A percentile compares a stretch with the other conserved stretches of the same genome.
Evolutionary conservation across 1,140 invertebrate species (phyloP).

Genomic region (Tetramorium parvispinum): DNA sequence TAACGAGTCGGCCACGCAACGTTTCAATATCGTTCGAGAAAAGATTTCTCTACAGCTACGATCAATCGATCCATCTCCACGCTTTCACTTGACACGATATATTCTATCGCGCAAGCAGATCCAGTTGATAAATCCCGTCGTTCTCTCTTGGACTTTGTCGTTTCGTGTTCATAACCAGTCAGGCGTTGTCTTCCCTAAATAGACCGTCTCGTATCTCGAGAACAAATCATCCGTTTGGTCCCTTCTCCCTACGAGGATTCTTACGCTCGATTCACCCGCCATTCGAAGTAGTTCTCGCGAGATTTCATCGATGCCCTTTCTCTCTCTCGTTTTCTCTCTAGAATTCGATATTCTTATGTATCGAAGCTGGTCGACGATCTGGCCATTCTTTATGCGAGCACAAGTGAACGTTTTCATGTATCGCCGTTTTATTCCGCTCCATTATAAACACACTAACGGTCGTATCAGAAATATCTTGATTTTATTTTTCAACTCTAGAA

Average conservation of each 20-base stretch:
- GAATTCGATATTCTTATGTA: slow-evolving; percentile 35
- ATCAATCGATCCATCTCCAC: not conserved
- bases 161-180: slow-evolving; percentile 39
- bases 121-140: slow-evolving; percentile 14
- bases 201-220: slow-evolving; percentile 47
- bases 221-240: slow-evolving; percentile 12
- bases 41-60: not conserved
- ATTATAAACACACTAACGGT: slow-evolving; percentile 24
- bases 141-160: slow-evolving; percentile 7
- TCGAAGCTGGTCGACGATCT: slow-evolving; percentile 33
- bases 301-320: slow-evolving; percentile 49
- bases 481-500: slow-evolving; percentile 22
- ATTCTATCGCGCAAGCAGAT: not conserved
- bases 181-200: slow-evolving; percentile 38
- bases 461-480: not conserved
- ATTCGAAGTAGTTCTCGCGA: slow-evolving; percentile 33
- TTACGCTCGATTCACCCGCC: slow-evolving; percentile 42
- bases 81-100: not conserved
- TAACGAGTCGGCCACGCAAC: not conserved
- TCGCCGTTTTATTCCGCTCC: not conserved
- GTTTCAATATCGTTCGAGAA: not conserved
- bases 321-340: not conserved
- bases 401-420: slow-evolving; percentile 1
- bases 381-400: not conserved
- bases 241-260: slow-evolving; percentile 18